Evolutionary conservation across 2,113 vertebrate genomes (phyloP).

Genomic region (Hirundichthys speculiger): DNA sequence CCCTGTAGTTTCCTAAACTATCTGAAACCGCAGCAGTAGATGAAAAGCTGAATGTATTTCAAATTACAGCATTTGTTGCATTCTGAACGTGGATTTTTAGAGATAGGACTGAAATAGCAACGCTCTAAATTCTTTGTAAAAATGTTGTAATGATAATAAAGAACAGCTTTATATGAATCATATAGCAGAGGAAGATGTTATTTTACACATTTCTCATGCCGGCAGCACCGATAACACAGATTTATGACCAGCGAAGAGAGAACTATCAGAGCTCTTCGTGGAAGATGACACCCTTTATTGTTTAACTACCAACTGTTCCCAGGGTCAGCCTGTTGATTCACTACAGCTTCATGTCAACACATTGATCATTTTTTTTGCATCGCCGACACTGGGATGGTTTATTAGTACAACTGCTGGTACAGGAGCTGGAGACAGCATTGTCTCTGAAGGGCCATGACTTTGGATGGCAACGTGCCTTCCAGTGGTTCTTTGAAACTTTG

Average conservation of each 20-base stretch:
- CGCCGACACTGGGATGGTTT: not conserved
- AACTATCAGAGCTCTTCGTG: not conserved
- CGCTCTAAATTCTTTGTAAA: not conserved
- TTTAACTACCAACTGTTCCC: not conserved
- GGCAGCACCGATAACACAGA: not conserved
- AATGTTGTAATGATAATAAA: not conserved
- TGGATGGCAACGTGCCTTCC: constrained; percentile 7
- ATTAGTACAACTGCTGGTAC: too few species aligned
- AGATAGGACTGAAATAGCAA: not conserved
- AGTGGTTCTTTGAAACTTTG: constrained; percentile 17
- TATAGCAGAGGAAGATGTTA: not conserved
- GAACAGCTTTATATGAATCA: constrained; percentile 1
- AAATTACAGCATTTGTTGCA: too few species aligned
- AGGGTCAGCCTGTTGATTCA: not conserved
- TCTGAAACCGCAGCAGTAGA: too few species aligned
- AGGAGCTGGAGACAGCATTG: not conserved
- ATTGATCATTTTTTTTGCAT: not conserved
- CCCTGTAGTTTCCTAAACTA: too few species aligned
- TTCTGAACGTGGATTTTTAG: too few species aligned
- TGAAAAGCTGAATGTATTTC: too few species aligned
- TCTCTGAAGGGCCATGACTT: constrained; percentile 1
- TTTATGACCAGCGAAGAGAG: not conserved
- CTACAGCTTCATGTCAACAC: not conserved
- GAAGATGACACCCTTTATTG: constrained; percentile 4
- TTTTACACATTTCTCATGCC: not conserved